Conservation (phyloP, 1,140 invertebrate genomes). For the Oryctes rhinoceros region DNA sequence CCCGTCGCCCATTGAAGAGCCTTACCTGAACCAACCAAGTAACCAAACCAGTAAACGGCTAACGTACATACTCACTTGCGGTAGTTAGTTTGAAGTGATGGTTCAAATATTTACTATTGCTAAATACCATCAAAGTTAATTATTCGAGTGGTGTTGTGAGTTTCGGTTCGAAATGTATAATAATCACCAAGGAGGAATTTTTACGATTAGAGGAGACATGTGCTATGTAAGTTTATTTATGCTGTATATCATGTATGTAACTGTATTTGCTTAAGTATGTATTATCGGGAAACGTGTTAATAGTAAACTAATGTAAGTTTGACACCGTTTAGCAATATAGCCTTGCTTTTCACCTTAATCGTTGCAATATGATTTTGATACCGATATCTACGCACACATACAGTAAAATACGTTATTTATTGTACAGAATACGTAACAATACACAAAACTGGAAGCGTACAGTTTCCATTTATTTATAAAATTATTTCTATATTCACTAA, state of each 20-base stretch:
- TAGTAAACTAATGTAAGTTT: slow-evolving; percentile 6
- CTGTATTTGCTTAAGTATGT: background rate
- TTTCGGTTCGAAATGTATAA: slow-evolving; percentile 35
- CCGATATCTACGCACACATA: too few species aligned
- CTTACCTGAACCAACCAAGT: slow-evolving; percentile 11
- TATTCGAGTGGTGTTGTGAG: background rate
- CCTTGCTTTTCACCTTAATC: background rate
- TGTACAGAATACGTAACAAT: too few species aligned
- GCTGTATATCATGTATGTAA: background rate
- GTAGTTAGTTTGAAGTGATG: slow-evolving; percentile 34
- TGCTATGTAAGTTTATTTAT: slow-evolving; percentile 50
- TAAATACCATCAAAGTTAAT: background rate
- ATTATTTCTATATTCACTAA: too few species aligned
- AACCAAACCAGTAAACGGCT: slow-evolving; percentile 4
- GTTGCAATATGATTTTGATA: background rate
- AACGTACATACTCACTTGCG: background rate
- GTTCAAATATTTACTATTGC: slow-evolving; percentile 25
- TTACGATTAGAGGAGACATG: slow-evolving; percentile 48
- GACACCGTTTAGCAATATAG: background rate
- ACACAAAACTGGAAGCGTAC: too few species aligned
- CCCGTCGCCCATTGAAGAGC: background rate
- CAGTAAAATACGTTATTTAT: too few species aligned
- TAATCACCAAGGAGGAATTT: slow-evolving; percentile 47
- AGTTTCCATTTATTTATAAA: too few species aligned
- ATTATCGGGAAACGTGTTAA: background rate